These are phyloP conservation scores for Mungos mungo DNA, from an alignment of 2,113 vertebrate species.

Conservation along the genomic window DNA sequence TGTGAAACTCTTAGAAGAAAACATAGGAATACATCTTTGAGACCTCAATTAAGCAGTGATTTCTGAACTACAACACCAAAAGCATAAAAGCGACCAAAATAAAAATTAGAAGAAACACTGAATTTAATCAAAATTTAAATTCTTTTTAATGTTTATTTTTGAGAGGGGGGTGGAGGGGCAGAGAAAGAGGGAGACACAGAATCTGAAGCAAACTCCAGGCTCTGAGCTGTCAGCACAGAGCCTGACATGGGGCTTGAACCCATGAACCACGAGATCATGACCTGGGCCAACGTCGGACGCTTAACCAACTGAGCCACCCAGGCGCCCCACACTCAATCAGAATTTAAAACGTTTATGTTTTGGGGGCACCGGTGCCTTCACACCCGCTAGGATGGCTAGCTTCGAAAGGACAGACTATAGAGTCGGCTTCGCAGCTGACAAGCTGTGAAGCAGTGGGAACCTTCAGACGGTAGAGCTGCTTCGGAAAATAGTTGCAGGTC, in stretches of 20 bases:
- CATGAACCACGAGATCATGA: too few species aligned
- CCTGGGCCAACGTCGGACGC: too few species aligned
- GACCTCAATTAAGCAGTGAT: neutral
- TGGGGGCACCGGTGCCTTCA: neutral
- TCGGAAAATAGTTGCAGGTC: neutral
- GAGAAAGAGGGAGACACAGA: too few species aligned
- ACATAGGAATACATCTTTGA: neutral
- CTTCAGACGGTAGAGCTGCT: neutral
- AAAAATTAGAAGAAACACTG: neutral
- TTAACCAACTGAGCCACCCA: too few species aligned
- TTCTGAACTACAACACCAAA: constrained; percentile 6
- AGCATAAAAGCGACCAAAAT: neutral
- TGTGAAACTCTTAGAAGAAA: neutral
- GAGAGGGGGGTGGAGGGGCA: too few species aligned
- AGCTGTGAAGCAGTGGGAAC: neutral
- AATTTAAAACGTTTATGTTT: too few species aligned
- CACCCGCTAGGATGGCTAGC: neutral
- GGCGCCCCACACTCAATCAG: too few species aligned
- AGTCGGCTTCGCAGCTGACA: neutral
- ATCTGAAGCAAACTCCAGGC: too few species aligned
- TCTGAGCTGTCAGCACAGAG: too few species aligned
- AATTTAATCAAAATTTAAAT: neutral
- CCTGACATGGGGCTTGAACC: too few species aligned
- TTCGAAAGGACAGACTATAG: neutral
- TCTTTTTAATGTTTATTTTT: too few species aligned